These are phyloP conservation scores for Accipiter virgatus DNA, from an alignment of 2,113 vertebrate genomes.

Conservation along the genomic window DNA sequence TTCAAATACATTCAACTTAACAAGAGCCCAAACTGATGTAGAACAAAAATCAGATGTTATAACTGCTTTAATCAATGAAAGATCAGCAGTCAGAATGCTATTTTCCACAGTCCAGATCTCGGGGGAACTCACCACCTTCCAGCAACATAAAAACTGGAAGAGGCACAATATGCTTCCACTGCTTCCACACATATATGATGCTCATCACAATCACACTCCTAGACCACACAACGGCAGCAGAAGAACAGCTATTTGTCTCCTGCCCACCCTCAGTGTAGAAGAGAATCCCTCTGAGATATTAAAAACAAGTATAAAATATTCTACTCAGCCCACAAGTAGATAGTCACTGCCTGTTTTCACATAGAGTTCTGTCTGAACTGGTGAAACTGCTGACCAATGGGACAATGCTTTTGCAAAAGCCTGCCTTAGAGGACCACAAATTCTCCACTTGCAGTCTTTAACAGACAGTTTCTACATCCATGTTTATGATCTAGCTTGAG, in stretches of 20 bases:
- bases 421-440: neutral
- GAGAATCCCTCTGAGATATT: neutral
- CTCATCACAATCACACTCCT: neutral
- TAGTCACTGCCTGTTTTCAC: neutral
- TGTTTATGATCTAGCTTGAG: neutral
- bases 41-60: neutral
- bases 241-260: neutral
- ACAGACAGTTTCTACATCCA: neutral
- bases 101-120: neutral
- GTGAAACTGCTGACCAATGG: neutral
- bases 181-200: neutral
- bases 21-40: neutral
- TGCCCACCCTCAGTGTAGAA: neutral
- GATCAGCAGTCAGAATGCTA: neutral
- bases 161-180: neutral
- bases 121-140: neutral
- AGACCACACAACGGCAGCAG: neutral
- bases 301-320: neutral
- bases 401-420: neutral
- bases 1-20: neutral
- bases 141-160: neutral
- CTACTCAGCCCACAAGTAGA: neutral
- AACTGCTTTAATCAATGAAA: neutral
- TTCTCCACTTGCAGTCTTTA: neutral
- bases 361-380: neutral